phyloP scores from a whole-genome alignment of 2,113 vertebrate genomes.

The Ptyas mucosa region DNA sequence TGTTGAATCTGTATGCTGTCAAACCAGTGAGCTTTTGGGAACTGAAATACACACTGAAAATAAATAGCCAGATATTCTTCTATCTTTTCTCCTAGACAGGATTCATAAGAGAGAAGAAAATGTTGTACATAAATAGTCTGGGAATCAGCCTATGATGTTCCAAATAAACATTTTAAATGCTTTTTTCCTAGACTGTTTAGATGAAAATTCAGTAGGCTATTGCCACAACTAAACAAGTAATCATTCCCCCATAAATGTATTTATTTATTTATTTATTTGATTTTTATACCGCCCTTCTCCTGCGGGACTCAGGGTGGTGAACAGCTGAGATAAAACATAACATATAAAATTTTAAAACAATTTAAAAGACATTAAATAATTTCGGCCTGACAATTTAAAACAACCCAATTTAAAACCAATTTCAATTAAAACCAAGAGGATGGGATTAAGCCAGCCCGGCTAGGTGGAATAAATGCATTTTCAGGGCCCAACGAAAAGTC shows the following conservation, averaged over 20 bases:
- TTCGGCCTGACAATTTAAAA: no score
- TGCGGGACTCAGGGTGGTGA: no score
- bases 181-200: slow-evolving; percentile 25
- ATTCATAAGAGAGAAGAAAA: not conserved
- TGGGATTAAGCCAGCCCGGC: no score
- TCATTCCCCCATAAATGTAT: not conserved
- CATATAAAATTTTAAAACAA: no score
- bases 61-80: not conserved
- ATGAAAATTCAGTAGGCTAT: not conserved
- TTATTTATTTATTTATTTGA: no score
- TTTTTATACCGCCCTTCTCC: no score
- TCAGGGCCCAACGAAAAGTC: no score
- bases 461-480: no score
- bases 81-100: not conserved
- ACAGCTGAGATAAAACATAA: no score
- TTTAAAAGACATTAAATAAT: no score
- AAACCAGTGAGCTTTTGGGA: not conserved
- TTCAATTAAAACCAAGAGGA: no score
- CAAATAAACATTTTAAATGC: slow-evolving; percentile 24
- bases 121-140: not conserved
- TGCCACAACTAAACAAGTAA: not conserved
- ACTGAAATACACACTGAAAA: not conserved
- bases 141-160: slow-evolving; percentile 34
- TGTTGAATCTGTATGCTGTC: not conserved
- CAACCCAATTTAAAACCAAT: no score